A percentile compares a stretch with the other conserved stretches of the same genome.
Conservation (phyloP, 2,797 vertebrate genomes). For the Uromys caudimaculatus region DNA sequence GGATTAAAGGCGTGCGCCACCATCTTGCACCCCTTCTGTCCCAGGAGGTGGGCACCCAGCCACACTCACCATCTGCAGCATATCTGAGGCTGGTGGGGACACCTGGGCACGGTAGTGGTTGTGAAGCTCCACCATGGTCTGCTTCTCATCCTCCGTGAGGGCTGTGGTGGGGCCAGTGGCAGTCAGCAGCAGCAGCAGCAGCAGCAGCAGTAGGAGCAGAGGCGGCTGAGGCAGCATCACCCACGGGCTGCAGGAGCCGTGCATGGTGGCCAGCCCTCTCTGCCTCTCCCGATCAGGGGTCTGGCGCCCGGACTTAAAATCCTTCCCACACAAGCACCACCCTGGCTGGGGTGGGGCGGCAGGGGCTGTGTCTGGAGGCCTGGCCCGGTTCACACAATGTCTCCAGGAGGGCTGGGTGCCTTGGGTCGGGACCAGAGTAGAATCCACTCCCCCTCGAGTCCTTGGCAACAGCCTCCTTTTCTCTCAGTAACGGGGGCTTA, state of each 20-base stretch:
- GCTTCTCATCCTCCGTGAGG: slow-evolving; percentile 83
- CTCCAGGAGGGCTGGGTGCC: slow-evolving; percentile 77
- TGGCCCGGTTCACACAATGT: slow-evolving; percentile 79
- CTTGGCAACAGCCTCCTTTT: slow-evolving; percentile 56
- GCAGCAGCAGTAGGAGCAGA: slow-evolving; percentile 74
- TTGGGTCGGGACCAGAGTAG: slow-evolving; percentile 65
- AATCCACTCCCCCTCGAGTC: slow-evolving; percentile 74
- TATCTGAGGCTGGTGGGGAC: slow-evolving; percentile 81
- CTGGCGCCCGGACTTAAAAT: slow-evolving; percentile 87
- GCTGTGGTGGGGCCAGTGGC: slow-evolving; percentile 55
- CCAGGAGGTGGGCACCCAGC: neutral
- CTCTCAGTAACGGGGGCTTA: slow-evolving; percentile 4
- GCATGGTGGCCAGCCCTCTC: slow-evolving; percentile 84
- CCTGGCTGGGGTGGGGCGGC: slow-evolving; percentile 79
- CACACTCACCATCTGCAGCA: slow-evolving; percentile 87
- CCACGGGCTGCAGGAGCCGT: slow-evolving; percentile 76
- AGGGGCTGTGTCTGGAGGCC: slow-evolving; percentile 70
- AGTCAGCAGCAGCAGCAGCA: slow-evolving; percentile 77
- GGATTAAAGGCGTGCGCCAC: too few relatives aligned
- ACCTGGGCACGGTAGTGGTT: slow-evolving; percentile 86
- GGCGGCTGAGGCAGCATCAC: slow-evolving; percentile 50
- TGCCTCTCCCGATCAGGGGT: slow-evolving; percentile 82
- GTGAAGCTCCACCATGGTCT: slow-evolving; percentile 82
- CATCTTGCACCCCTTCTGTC: neutral
- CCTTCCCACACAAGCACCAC: slow-evolving; percentile 87